phyloP scores from a whole-genome alignment of 2,797 vertebrate genomes.

The Sebastes paucispinis region DNA sequence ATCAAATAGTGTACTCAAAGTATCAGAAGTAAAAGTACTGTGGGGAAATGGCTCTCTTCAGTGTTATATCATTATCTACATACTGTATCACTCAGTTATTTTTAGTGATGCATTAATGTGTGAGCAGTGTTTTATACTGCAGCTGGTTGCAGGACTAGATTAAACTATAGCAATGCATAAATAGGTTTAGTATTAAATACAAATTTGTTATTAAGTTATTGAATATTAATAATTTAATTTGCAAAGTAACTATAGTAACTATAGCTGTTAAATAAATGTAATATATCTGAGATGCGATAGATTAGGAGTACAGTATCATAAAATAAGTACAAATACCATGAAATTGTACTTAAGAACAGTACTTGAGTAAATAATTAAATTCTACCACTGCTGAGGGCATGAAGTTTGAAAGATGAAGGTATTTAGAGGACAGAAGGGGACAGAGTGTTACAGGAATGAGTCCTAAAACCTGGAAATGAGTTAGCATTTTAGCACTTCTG shows the following conservation, averaged over 20 bases:
- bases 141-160: neutral
- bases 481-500: no score
- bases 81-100: neutral
- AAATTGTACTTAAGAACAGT: neutral
- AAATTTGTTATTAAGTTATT: no score
- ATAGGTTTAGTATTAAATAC: no score
- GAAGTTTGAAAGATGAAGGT: neutral
- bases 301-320: neutral
- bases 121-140: neutral
- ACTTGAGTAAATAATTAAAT: neutral
- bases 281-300: neutral
- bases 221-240: neutral
- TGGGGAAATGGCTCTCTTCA: neutral
- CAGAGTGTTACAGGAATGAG: no score
- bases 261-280: neutral
- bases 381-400: neutral
- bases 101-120: neutral
- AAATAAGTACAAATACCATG: neutral
- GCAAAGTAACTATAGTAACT: neutral
- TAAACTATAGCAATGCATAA: neutral
- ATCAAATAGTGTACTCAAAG: neutral
- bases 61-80: neutral
- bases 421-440: neutral
- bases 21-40: neutral
- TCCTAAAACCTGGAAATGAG: no score